Base-by-base conservation (phyloP, 2,888 invertebrate genomes). In the Taenaris catops region DNA sequence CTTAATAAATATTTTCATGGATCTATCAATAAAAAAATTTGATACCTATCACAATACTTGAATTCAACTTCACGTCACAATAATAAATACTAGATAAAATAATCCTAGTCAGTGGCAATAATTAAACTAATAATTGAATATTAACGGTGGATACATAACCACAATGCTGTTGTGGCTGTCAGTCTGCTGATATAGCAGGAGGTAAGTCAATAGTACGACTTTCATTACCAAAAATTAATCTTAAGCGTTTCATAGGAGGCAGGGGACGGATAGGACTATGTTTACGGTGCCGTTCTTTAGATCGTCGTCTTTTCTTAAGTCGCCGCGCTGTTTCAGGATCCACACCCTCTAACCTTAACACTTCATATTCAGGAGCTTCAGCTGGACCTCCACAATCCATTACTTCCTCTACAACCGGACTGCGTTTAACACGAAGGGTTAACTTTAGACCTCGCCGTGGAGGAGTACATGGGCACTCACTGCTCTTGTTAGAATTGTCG, bases 171-270 rank as follows among this genome's bases (percentile, higher is more conserved):
- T 67, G 74, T 59, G 71, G 67, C 74, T 73, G 86, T 88, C 87
- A 86, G 81, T 86, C 86, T 73, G 88, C 89, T 63, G 88, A 84
- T 60, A 90, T 87, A 80, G 90, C 91, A 83, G 93, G 89, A 75
- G 96, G 95, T 87, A 96, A 91, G 88, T 96, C 93, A 66, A 96
- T 96, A 65, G 94, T 95, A 65, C 92, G 93, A 63, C 94, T 93
- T 74, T 96, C 96, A 71, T 95, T 95, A 53, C 96, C 96, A 62
- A 96, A 93, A 60, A 95, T 95, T 62, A 96, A 88, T 63, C 94
- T 91, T 68, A 96, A 88, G 61, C 96, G 91, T 80, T 96, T 96
- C 90, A 93, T 93, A 29, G 93, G 91, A 46, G 92, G 93, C 58
- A 91, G 88, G 49, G 89, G 89, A 68, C 80, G 80, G 63, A 86